phyloP scores from a whole-genome alignment of 2,888 invertebrate genomes.

The Diarsia brunnea region DNA sequence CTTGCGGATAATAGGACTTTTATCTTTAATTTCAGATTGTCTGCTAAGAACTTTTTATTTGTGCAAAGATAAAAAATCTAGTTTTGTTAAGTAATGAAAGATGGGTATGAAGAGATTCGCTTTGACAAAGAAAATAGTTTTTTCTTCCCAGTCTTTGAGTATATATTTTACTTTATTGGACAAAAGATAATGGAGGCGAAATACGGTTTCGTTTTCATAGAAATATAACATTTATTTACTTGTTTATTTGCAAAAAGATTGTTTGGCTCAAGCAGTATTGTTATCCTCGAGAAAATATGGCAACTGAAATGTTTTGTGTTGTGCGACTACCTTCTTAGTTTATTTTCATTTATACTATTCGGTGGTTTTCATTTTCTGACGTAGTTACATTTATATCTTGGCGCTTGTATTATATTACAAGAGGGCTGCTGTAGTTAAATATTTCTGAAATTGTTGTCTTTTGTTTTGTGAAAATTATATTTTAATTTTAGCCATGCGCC shows the following conservation, averaged over 20 bases:
- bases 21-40: slow-evolving; percentile 50
- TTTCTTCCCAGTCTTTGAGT: slow-evolving; percentile 6
- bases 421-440: not conserved
- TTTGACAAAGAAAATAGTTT: slow-evolving; percentile 37
- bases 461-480: not conserved
- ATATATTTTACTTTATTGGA: slow-evolving; percentile 22
- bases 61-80: slow-evolving; percentile 30
- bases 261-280: slow-evolving; percentile 14
- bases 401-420: not conserved
- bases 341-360: not conserved
- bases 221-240: slow-evolving; percentile 24
- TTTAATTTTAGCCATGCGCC: not conserved
- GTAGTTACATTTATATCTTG: not conserved
- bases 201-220: slow-evolving; percentile 29
- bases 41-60: slow-evolving; percentile 32
- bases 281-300: slow-evolving; percentile 16
- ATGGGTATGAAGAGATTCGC: slow-evolving; percentile 7
- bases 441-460: not conserved
- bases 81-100: slow-evolving; percentile 40
- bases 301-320: not conserved
- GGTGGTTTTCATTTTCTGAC: not conserved
- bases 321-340: not conserved
- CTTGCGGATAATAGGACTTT: slow-evolving; percentile 52
- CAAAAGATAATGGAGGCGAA: slow-evolving; percentile 27
- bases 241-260: slow-evolving; percentile 15